Conservation (phyloP, 2,888 invertebrate species). For the Parascotia fuliginaria region DNA sequence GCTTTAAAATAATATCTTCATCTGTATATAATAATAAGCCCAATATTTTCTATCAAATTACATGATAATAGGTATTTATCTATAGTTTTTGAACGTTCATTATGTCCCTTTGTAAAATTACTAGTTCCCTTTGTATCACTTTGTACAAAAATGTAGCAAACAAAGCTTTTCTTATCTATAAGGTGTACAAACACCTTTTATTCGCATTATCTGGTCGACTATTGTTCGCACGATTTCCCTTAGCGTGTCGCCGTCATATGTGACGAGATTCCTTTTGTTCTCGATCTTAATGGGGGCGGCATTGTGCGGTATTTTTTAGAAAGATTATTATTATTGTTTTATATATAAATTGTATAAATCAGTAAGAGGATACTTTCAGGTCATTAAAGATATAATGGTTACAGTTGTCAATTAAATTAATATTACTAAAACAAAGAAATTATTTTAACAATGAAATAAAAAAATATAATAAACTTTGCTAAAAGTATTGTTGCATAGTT, state of each 20-base stretch:
- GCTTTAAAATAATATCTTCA: too few relatives aligned
- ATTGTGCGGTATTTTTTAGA: constrained; percentile 9
- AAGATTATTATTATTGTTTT: constrained; percentile 1
- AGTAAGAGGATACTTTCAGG: too few relatives aligned
- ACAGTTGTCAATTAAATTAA: too few relatives aligned
- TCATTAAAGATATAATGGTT: too few relatives aligned
- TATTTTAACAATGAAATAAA: too few relatives aligned
- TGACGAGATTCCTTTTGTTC: constrained; percentile 32
- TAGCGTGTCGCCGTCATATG: constrained; percentile 49
- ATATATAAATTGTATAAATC: not conserved
- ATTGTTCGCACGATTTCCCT: constrained; percentile 64
- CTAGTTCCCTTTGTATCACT: constrained; percentile 17
- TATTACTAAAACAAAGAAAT: too few relatives aligned
- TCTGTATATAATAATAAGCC: too few relatives aligned
- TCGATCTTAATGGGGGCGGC: constrained; percentile 5
- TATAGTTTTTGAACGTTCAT: not conserved
- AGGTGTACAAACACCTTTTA: constrained; percentile 50
- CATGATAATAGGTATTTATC: not conserved
- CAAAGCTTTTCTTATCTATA: constrained; percentile 19
- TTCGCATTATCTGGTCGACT: constrained; percentile 61
- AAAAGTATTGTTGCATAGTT: too few relatives aligned
- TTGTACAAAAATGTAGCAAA: constrained; percentile 18
- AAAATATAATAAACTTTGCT: too few relatives aligned
- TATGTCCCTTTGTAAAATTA: constrained; percentile 1
- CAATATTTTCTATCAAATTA: too few relatives aligned